These are phyloP conservation scores for Gymnocheta viridis DNA, from an alignment of 2,888 invertebrate species.

Conservation along the genomic window DNA sequence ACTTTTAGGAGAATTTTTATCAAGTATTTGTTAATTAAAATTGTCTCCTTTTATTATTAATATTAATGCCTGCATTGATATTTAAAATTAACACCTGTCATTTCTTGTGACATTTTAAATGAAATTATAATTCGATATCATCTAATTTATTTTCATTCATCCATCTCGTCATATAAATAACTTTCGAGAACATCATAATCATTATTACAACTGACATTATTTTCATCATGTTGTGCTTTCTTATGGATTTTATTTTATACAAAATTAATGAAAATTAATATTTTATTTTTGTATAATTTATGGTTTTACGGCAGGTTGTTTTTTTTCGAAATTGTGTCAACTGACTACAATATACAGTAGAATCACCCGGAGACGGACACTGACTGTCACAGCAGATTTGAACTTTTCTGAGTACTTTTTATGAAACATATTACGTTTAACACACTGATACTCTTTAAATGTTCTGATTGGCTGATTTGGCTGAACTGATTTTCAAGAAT, in stretches of 20 bases:
- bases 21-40: neutral
- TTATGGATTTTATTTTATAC: neutral
- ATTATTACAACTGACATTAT: conserved; percentile 1
- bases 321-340: neutral
- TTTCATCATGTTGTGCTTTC: neutral
- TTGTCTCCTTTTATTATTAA: neutral
- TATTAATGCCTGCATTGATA: neutral
- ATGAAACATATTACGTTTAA: too few species aligned
- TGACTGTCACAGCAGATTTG: too few species aligned
- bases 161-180: conserved; percentile 13
- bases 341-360: too few species aligned
- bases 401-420: too few species aligned
- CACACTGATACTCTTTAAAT: too few species aligned
- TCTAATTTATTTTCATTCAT: conserved; percentile 18
- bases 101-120: conserved; percentile 25
- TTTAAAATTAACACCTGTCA: neutral
- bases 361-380: too few species aligned
- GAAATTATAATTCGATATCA: conserved; percentile 47
- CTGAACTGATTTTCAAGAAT: too few species aligned
- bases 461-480: too few species aligned
- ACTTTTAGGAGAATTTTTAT: neutral
- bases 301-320: conserved; percentile 2
- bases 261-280: neutral
- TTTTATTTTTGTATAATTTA: conserved; percentile 40
- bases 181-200: neutral